A percentile compares a stretch with the other conserved stretches of the same genome.
These are phyloP conservation scores for Empidonax alnorum DNA, from an alignment of 2,113 vertebrate species.

Conservation along the genomic window DNA sequence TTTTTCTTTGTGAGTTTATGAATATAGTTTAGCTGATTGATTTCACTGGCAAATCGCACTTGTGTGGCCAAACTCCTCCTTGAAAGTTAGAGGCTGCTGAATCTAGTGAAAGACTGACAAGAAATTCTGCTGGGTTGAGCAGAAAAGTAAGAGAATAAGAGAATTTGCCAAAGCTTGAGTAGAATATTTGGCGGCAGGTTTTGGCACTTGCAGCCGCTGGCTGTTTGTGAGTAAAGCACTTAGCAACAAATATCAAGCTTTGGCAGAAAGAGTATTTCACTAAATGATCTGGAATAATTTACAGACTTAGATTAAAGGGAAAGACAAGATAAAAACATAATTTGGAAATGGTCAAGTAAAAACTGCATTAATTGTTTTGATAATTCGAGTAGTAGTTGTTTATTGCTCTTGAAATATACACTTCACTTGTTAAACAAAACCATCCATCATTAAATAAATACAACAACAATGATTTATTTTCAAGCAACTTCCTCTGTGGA, in stretches of 20 bases:
- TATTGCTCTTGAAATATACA: background rate
- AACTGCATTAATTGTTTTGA: background rate
- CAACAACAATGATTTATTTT: background rate
- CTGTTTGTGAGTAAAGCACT: slow-evolving; percentile 25
- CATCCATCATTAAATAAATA: background rate
- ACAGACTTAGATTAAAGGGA: background rate
- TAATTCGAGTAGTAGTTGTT: background rate
- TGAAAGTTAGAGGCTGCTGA: slow-evolving; percentile 30
- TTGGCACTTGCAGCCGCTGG: background rate
- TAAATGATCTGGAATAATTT: background rate
- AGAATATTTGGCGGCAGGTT: background rate
- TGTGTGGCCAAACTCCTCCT: background rate
- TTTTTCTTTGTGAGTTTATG: background rate
- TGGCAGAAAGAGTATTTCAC: background rate
- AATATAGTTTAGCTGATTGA: background rate
- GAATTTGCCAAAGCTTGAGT: slow-evolving; percentile 11
- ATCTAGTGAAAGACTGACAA: slow-evolving; percentile 12
- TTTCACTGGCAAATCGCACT: background rate
- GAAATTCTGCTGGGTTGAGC: background rate
- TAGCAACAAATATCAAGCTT: slow-evolving; percentile 16
- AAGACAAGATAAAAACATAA: background rate
- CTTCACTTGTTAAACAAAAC: background rate
- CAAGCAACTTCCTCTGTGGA: background rate
- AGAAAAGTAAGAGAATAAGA: background rate
- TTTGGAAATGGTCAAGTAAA: background rate